Evolutionary conservation across 1,140 invertebrate genomes (phyloP).

Genomic region (Bicyclus anynana): DNA sequence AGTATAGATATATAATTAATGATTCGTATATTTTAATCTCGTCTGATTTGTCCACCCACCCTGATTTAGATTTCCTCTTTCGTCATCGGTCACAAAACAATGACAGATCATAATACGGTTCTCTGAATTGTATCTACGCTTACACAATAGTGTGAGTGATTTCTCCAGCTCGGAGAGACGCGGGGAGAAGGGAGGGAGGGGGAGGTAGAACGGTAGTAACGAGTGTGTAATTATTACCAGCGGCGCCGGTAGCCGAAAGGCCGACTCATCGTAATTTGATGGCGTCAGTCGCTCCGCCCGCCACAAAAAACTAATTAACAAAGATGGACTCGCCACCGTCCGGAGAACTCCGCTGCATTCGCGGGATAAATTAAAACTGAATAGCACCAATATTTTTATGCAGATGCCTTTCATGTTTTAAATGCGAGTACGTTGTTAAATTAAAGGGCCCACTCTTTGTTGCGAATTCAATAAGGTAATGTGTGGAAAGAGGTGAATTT

Average conservation of each 20-base stretch:
- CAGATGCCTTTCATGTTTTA: neutral
- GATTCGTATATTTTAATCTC: too few relatives aligned
- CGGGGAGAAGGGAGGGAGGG: conserved; percentile 27
- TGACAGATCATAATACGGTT: conserved; percentile 13
- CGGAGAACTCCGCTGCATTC: conserved; percentile 23
- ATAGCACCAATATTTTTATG: conserved; percentile 7
- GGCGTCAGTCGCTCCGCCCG: conserved; percentile 62
- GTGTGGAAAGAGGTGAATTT: neutral
- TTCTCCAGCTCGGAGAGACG: conserved; percentile 42
- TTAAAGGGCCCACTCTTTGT: neutral
- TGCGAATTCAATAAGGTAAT: conserved; percentile 1
- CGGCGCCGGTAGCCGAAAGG: conserved; percentile 70
- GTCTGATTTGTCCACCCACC: neutral
- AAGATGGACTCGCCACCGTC: conserved; percentile 40
- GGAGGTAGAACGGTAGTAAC: conserved; percentile 70
- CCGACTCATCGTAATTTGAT: conserved; percentile 76
- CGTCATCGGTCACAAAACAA: conserved; percentile 13
- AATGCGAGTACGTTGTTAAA: neutral
- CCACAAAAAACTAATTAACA: conserved; percentile 76
- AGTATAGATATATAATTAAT: too few relatives aligned
- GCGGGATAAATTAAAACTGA: conserved; percentile 50
- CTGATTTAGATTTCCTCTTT: neutral
- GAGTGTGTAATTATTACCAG: conserved; percentile 72
- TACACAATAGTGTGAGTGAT: conserved; percentile 46
- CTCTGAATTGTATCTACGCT: conserved; percentile 15